Conservation (phyloP, 2,113 vertebrate genomes). For the Nettapus auritus region DNA sequence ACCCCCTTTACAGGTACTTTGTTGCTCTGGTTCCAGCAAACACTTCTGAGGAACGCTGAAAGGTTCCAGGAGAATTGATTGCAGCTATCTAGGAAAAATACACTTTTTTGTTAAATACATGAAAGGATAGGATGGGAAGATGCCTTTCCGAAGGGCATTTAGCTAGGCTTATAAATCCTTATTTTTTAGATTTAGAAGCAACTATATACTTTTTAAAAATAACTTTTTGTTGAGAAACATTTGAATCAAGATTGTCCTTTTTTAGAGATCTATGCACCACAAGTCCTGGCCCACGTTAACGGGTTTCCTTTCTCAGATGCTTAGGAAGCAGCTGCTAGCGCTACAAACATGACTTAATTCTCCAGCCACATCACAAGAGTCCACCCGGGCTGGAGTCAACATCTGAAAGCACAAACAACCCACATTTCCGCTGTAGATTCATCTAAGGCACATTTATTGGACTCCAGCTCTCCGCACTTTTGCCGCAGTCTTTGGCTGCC, state of each 20-base stretch:
- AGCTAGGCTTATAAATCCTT: neutral
- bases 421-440: slow-evolving; percentile 4
- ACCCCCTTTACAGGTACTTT: neutral
- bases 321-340: slow-evolving; percentile 44
- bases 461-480: neutral
- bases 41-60: neutral
- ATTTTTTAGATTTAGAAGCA: neutral
- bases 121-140: neutral
- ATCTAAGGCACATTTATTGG: neutral
- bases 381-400: slow-evolving; percentile 17
- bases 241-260: neutral
- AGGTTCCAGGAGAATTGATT: neutral
- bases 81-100: neutral
- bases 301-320: slow-evolving; percentile 13
- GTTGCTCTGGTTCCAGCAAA: neutral
- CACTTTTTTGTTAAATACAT: neutral
- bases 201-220: neutral
- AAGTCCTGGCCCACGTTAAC: neutral
- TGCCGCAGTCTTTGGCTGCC: neutral
- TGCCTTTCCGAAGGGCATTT: neutral
- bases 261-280: neutral
- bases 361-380: slow-evolving; percentile 63
- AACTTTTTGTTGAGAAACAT: neutral
- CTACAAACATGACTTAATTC: slow-evolving; percentile 45
- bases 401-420: slow-evolving; percentile 27